Conservation (phyloP, 2,797 vertebrate genomes). For the Enteromius fasciolatus region DNA sequence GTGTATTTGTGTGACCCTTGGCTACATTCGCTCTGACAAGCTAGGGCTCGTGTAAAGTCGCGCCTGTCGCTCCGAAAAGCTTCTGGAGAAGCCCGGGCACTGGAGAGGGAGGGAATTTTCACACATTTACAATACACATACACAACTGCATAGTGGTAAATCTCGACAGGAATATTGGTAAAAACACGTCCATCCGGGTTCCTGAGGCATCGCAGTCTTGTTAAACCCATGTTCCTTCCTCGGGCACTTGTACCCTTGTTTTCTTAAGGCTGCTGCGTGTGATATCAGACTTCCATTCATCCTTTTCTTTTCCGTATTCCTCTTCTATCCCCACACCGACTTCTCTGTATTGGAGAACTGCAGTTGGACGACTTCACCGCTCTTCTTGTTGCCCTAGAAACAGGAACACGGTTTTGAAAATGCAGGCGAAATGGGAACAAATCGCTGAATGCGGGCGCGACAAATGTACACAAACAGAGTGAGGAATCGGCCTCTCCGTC, state of each 20-base stretch:
- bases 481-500: conserved; percentile 39
- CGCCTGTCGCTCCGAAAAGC: conserved; percentile 18
- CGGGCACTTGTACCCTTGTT: conserved; percentile 6
- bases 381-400: conserved; percentile 86
- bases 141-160: conserved; percentile 12
- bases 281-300: conserved; percentile 31
- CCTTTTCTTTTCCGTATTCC: conserved; percentile 21
- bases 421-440: conserved; percentile 51
- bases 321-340: conserved; percentile 79
- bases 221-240: background rate
- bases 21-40: conserved; percentile 44
- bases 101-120: background rate
- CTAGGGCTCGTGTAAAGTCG: conserved; percentile 32
- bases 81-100: conserved; percentile 13
- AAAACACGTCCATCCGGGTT: background rate
- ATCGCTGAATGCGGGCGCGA: conserved; percentile 42
- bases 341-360: conserved; percentile 86
- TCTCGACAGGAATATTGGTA: background rate
- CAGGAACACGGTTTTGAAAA: conserved; percentile 62
- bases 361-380: conserved; percentile 92
- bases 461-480: conserved; percentile 48
- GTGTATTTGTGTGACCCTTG: conserved; percentile 36
- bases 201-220: background rate
- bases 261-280: conserved; percentile 43
- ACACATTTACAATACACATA: conserved; percentile 10